Evolutionary conservation across 2,888 invertebrate species (phyloP), one percentile per base, ranked within the genome.

Genomic region (Epicampocera succincta): DNA sequence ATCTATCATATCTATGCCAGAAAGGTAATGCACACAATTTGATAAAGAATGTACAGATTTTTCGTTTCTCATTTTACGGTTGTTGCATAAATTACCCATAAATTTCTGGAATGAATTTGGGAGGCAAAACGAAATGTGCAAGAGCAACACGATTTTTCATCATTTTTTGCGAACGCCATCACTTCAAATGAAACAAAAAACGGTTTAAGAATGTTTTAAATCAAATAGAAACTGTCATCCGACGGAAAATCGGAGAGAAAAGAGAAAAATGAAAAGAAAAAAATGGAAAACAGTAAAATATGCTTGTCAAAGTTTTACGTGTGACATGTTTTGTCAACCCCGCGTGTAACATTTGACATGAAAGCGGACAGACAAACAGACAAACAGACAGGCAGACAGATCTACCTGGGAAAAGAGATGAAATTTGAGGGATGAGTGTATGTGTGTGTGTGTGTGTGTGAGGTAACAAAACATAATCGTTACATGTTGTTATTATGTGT

Each of bases 301-400:
- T 63, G 40, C 73, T 54, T 78, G 74, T 74, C 77, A 78, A 78
- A 78, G 60, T 78, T 82, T 82, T 66, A 74, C 74, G 78, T 78
- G 77, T 82, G 82, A 78, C 77, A 78, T 65, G 78, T 78, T 82
- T 74, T 78, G 78, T 82, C 82, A 82, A 78, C 82, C 65, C 74
- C 54, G 77, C 73, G 60, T 82, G 48, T 60, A 82, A 74, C 78
- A 52, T 82, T 78, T 82, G 82, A 74, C 82, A 78, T 54, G 69
- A 63, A 15, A 56, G 29, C 33, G 1, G 8, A 33, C 1, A 33
- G 8, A 33, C 33, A 33, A 46, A 69, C 69, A 9, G 8, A 33
- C 8, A 33, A 1, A 33, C 33, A 6, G 8, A 33, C 1, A 33
- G 8, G 8, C 33, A 33, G 52, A 69, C 69, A 54, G 25, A 48